These are phyloP conservation scores for Gymnogyps californianus DNA, from an alignment of 2,113 vertebrate species.

Conservation along the genomic window DNA sequence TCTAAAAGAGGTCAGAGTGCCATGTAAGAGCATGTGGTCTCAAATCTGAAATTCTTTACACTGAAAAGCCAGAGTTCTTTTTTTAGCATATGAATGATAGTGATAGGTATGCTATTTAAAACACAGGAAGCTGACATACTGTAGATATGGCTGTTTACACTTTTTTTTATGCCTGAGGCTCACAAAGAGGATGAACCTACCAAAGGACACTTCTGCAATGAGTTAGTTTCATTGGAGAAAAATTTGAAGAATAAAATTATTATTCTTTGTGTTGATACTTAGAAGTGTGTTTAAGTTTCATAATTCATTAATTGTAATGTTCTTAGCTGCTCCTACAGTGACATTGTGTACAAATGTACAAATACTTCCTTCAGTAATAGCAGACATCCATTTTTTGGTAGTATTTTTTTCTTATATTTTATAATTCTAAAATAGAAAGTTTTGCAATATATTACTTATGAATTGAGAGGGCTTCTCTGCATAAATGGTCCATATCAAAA, in stretches of 20 bases:
- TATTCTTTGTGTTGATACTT: not conserved
- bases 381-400: not conserved
- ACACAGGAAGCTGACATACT: not conserved
- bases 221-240: not conserved
- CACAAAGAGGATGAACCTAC: not conserved
- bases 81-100: not conserved
- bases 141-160: not conserved
- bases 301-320: not conserved
- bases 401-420: not conserved
- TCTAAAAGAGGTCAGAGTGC: not conserved
- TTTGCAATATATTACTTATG: not conserved
- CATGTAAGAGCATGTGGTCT: not conserved
- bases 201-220: not conserved
- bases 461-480: not conserved
- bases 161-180: not conserved
- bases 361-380: not conserved
- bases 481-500: not conserved
- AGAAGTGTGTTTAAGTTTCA: not conserved
- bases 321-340: not conserved
- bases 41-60: not conserved
- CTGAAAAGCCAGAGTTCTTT: not conserved
- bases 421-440: not conserved
- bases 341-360: not conserved
- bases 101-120: not conserved
- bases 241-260: not conserved